Evolutionary conservation across 2,113 vertebrate species (phyloP), one percentile per base, ranked within the genome.

Genomic region (Aleadryas rufinucha): DNA sequence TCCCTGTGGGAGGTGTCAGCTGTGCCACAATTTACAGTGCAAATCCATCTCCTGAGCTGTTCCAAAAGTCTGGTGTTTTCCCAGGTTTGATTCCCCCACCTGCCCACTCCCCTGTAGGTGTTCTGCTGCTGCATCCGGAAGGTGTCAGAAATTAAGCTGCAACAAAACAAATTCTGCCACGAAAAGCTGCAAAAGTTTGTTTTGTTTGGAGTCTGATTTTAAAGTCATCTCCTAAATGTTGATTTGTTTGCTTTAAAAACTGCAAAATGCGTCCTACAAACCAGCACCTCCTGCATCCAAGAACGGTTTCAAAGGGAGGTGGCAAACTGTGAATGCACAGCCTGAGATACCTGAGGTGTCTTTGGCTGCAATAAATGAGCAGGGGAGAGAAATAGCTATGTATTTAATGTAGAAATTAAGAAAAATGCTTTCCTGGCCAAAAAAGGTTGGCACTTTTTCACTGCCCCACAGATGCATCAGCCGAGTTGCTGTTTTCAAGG

Each of bases 181-280:
- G 4, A 24, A 56, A 89, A 87, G 20, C 3, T 53, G 72, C 30
- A 50, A 18, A 89, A 20, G 3, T n/a, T 56, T 33, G 30, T 16
- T 47, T 65, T 42, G 5, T n/a, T 60, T 27, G 0, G 2, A 39
- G 8, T 60, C 3, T 0, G 26, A 33, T 74, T 64, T 61, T 37
- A 9, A 86, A 91, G 11, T 16, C 1, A 0, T 23, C 8, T 74
- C 49, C 49, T 68, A 56, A 68, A 59, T 18, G 26, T 23, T 8
- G 13, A 31, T 74, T 84, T 78, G 9, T 75, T 81, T 75, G 24
- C 23, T 84, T 54, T 76, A 4, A 18, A 65, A 80, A 16, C 11
- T 44, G 44, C 4, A 57, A 65, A 74, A 16, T 13, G 1, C 0
- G 1, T 44, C n/a, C 42, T 33, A 9, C 11, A 53, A 57, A 2